Percentiles rank a stretch among this genome's conserved stretches.
phyloP scores from a whole-genome alignment of 2,113 vertebrate species.

The Sorex araneus region DNA sequence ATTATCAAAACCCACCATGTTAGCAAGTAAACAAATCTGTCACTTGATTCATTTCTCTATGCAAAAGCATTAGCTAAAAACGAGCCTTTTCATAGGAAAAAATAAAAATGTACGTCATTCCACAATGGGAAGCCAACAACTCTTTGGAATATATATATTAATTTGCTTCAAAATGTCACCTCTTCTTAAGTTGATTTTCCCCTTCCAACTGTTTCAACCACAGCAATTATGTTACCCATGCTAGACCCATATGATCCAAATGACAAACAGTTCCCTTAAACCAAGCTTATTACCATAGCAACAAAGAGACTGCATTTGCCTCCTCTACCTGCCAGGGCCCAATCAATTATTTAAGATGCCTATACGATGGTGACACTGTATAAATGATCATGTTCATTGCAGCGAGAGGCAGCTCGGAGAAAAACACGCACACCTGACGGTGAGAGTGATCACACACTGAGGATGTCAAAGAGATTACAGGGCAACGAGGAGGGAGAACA shows the following conservation, averaged over 20 bases:
- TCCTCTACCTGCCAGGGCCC: conserved; percentile 87
- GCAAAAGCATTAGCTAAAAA: conserved; percentile 56
- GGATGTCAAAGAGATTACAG: conserved; percentile 11
- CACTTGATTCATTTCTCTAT: conserved; percentile 56
- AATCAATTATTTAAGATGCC: conserved; percentile 89
- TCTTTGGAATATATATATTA: conserved; percentile 55
- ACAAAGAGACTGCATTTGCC: conserved; percentile 84
- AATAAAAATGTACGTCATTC: conserved; percentile 20
- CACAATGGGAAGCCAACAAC: conserved; percentile 1
- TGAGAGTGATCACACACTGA: conserved; percentile 40
- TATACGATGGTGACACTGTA: conserved; percentile 84
- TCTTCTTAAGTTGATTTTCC: conserved; percentile 64
- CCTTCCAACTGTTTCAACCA: conserved; percentile 70
- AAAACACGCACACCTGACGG: conserved; percentile 81
- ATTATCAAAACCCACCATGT: conserved; percentile 42
- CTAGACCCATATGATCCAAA: conserved; percentile 81
- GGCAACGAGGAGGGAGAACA: not conserved
- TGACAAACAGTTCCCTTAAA: conserved; percentile 89
- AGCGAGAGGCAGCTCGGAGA: conserved; percentile 77
- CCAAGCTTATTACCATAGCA: conserved; percentile 89
- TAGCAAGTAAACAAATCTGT: conserved; percentile 71
- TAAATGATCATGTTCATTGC: conserved; percentile 88
- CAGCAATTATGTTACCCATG: conserved; percentile 80
- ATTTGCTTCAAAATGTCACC: conserved; percentile 66
- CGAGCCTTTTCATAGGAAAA: conserved; percentile 51